These are phyloP conservation scores for Athalia rosae DNA, from an alignment of 2,888 invertebrate species.

Conservation along the genomic window DNA sequence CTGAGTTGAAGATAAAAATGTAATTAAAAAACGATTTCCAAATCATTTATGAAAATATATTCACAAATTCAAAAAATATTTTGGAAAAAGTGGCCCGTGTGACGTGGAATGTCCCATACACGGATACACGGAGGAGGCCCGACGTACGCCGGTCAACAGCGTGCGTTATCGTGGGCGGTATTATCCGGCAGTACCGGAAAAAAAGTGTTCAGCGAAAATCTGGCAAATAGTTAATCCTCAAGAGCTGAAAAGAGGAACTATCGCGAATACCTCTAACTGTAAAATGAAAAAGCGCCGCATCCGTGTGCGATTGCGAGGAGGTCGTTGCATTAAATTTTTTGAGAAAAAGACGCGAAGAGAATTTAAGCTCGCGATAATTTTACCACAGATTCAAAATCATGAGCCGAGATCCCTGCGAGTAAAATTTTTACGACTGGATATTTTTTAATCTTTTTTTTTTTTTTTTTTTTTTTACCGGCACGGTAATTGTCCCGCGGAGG, in stretches of 20 bases:
- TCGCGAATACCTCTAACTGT: slow-evolving; percentile 55
- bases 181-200: slow-evolving; percentile 63
- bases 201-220: slow-evolving; percentile 65
- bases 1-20: too few species aligned
- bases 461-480: too few species aligned
- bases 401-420: too few species aligned
- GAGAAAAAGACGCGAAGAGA: too few species aligned
- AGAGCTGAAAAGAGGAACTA: slow-evolving; percentile 58
- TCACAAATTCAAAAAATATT: too few species aligned
- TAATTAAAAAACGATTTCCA: too few species aligned
- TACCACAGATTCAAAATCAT: too few species aligned
- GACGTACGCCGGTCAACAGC: slow-evolving; percentile 50
- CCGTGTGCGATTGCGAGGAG: slow-evolving; percentile 36
- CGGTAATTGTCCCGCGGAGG: too few species aligned
- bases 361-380: too few species aligned
- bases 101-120: too few species aligned
- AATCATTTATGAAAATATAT: too few species aligned
- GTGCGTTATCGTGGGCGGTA: slow-evolving; percentile 67
- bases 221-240: slow-evolving; percentile 69
- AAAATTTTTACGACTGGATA: neutral
- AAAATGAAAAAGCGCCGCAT: slow-evolving; percentile 32
- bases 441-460: neutral
- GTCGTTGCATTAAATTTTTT: slow-evolving; percentile 1
- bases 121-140: neutral
- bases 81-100: too few species aligned